Evolutionary conservation across 64 coral and sea anemone species (phyloP).

Genomic region (Stichodactyla helianthus): DNA sequence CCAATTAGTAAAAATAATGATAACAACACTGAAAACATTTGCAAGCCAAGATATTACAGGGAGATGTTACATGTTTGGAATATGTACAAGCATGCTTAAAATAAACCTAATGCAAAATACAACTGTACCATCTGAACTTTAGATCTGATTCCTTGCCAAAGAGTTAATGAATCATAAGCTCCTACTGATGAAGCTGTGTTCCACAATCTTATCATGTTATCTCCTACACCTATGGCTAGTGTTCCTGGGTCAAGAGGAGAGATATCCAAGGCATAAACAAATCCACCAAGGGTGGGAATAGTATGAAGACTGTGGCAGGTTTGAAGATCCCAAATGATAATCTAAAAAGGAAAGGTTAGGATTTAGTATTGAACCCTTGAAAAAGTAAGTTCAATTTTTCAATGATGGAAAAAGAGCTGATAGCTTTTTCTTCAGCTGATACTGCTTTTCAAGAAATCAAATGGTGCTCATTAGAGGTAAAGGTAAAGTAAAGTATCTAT

Average conservation of each 20-base stretch:
- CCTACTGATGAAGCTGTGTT: slow-evolving; percentile 29
- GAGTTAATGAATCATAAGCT: slow-evolving; percentile 54
- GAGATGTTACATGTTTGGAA: too few species aligned
- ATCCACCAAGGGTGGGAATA: slow-evolving; percentile 87
- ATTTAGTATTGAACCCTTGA: background rate
- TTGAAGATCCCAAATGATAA: slow-evolving; percentile 76
- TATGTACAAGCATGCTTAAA: background rate
- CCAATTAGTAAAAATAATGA: background rate
- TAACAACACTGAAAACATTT: too few species aligned
- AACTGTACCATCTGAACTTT: slow-evolving; percentile 91
- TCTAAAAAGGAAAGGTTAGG: slow-evolving; percentile 20
- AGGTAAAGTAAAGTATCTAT: too few species aligned
- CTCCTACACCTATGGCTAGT: slow-evolving; percentile 84
- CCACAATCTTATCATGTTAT: slow-evolving; percentile 95
- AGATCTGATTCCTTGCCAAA: slow-evolving; percentile 92
- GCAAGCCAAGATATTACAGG: too few species aligned
- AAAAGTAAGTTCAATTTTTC: too few species aligned
- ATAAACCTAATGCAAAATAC: background rate
- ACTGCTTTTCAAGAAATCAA: too few species aligned
- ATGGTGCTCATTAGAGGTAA: too few species aligned
- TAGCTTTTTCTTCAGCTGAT: too few species aligned
- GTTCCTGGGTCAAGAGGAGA: slow-evolving; percentile 81
- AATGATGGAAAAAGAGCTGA: too few species aligned
- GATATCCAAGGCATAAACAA: slow-evolving; percentile 74
- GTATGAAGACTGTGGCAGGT: slow-evolving; percentile 27